Percentiles rank a stretch among this genome's conserved stretches.
Conservation (phyloP, 2,113 vertebrate genomes). For the Sorex araneus region DNA sequence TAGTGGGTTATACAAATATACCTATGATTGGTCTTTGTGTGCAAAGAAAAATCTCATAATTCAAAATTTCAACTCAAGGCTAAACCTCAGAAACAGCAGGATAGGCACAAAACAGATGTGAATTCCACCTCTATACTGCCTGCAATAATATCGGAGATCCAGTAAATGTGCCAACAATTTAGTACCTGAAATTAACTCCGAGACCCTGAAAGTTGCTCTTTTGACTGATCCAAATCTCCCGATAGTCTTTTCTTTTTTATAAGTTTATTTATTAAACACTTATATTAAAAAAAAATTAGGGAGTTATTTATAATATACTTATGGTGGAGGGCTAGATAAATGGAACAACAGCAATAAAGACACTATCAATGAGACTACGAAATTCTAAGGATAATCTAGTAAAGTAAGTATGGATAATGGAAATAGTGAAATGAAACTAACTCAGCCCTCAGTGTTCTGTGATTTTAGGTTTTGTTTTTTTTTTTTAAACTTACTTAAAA, state of each 20-base stretch:
- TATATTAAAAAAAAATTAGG: background rate
- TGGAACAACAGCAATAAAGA: constrained; percentile 17
- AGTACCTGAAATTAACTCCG: background rate
- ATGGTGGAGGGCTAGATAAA: background rate
- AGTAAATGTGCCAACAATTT: background rate
- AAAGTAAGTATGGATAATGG: background rate
- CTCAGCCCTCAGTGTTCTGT: background rate
- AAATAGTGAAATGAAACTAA: constrained; percentile 5
- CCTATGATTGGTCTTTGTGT: background rate
- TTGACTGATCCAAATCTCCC: background rate
- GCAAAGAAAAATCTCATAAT: background rate
- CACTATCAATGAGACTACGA: background rate
- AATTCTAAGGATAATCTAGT: background rate
- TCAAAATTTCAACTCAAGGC: background rate
- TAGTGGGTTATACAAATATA: background rate
- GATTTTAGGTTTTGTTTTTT: background rate
- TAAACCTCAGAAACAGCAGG: background rate
- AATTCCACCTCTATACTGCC: no score
- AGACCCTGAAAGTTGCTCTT: background rate
- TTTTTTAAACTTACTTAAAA: background rate
- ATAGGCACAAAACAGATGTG: background rate
- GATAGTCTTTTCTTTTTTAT: background rate
- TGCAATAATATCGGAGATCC: background rate
- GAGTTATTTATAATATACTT: background rate
- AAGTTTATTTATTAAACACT: background rate